Evolutionary conservation across 2,888 invertebrate genomes (phyloP), one percentile per base, ranked within the genome.

Genomic region (Lasioglossum morio): DNA sequence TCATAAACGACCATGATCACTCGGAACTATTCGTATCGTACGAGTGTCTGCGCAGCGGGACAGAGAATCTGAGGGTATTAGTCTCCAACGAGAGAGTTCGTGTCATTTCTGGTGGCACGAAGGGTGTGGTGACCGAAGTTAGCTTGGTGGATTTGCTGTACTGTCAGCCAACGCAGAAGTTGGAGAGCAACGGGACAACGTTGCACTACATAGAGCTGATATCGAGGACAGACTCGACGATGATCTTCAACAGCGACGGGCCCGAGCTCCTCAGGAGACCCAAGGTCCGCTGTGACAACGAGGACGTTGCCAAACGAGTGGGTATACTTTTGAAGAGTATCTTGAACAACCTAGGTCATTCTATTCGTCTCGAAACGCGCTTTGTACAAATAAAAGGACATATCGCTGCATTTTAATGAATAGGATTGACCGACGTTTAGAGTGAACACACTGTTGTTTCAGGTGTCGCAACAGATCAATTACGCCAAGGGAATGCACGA

Each of bases 401-500:
- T n/a, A 57, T n/a, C 23, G 19, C 2, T 48, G 0, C 19, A 48
- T 48, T 48, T 23, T 8, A 23, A 23, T 2, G 23, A 48, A 23
- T 48, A 48, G 48, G 5, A 48, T 48, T 2, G 19, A 19, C 7
- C 48, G 7, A 4, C 19, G 2, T 48, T 48, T 48, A 19, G 46
- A 16, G 4, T 2, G 19, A 48, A 19, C 4, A 48, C 48, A 48
- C 48, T 53, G 23, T 53, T 53, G 23, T 53, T 53, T 0, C 92
- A 96, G 96, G 96, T 97, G n/a, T 97, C 97, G 43, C 97, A 97
- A 90, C 97, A 98, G 96, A 98, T 99, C 88, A 98, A 98, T 93
- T 98, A 98, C 95, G 99, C 99, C 81, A 98, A 98, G 95, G 97
- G 97, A 93, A 97, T 98, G 94, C 97, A 97, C 95, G 97, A 98